phyloP scores from a whole-genome alignment of 2,888 invertebrate genomes.

The Lottia gigantea region DNA sequence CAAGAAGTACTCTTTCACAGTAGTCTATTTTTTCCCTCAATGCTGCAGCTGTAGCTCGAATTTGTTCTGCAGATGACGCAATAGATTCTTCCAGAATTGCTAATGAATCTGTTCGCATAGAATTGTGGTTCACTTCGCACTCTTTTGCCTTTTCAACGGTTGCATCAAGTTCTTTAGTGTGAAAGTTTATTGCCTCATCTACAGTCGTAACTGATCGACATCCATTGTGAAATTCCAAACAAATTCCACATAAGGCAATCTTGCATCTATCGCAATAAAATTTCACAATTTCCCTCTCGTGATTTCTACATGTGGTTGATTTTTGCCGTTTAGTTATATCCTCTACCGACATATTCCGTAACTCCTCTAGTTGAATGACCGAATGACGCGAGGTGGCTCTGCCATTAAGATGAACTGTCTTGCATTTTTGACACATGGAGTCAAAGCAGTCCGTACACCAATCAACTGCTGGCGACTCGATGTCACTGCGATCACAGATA shows the following conservation, averaged over 20 bases:
- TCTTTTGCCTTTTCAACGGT: conserved; percentile 16
- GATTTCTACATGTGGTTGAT: conserved; percentile 44
- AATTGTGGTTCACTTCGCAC: conserved; percentile 12
- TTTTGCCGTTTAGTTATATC: conserved; percentile 46
- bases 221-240: conserved; percentile 47
- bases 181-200: conserved; percentile 44
- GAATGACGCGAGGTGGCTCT: conserved; percentile 45
- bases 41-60: conserved; percentile 41
- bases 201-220: conserved; percentile 53
- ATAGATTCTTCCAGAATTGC: conserved; percentile 26
- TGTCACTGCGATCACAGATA: conserved; percentile 42
- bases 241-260: conserved; percentile 50
- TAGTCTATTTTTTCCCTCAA: conserved; percentile 42
- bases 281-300: conserved; percentile 43
- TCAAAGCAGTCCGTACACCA: conserved; percentile 58
- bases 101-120: neutral
- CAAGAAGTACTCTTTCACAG: conserved; percentile 42
- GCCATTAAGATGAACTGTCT: conserved; percentile 48
- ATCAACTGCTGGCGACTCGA: conserved; percentile 36
- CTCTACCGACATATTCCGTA: conserved; percentile 44
- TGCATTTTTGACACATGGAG: conserved; percentile 48
- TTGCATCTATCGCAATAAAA: conserved; percentile 51
- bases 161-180: conserved; percentile 36
- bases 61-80: conserved; percentile 42
- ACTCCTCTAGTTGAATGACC: conserved; percentile 43